These are phyloP conservation scores for Sardinella longiceps DNA, from an alignment of 2,797 vertebrate genomes.

Conservation along the genomic window DNA sequence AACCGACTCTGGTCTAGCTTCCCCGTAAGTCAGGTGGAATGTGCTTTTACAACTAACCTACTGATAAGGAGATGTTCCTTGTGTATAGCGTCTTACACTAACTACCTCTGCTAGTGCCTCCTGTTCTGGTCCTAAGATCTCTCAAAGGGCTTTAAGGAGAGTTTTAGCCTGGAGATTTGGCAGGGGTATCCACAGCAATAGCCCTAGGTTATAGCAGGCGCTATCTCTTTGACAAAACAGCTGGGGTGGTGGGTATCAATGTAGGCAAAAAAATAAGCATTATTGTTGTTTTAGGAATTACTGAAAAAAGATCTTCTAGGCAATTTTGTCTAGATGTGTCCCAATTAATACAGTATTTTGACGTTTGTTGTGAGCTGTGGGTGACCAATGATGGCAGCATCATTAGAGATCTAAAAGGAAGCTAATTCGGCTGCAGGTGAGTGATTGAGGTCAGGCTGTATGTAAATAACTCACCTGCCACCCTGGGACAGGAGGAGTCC, in stretches of 20 bases:
- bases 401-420: neutral
- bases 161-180: slow-evolving; percentile 67
- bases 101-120: slow-evolving; percentile 39
- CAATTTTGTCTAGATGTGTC: neutral
- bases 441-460: neutral
- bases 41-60: slow-evolving; percentile 35
- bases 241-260: neutral
- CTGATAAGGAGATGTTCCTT: slow-evolving; percentile 31
- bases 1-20: neutral
- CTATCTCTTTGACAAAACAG: slow-evolving; percentile 25
- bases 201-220: too few species aligned
- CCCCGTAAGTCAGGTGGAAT: slow-evolving; percentile 21
- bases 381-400: neutral
- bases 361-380: neutral
- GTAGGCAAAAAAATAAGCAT: neutral
- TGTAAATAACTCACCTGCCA: slow-evolving; percentile 15
- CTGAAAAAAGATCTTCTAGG: neutral
- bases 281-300: neutral
- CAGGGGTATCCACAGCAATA: slow-evolving; percentile 24
- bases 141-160: slow-evolving; percentile 60
- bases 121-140: slow-evolving; percentile 53
- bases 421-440: neutral
- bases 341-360: neutral
- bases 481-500: slow-evolving; percentile 37
- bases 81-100: slow-evolving; percentile 33